Percentiles rank a stretch among this genome's conserved stretches.
Conservation (phyloP, 2,113 vertebrate genomes). For the Lampris incognitus region DNA sequence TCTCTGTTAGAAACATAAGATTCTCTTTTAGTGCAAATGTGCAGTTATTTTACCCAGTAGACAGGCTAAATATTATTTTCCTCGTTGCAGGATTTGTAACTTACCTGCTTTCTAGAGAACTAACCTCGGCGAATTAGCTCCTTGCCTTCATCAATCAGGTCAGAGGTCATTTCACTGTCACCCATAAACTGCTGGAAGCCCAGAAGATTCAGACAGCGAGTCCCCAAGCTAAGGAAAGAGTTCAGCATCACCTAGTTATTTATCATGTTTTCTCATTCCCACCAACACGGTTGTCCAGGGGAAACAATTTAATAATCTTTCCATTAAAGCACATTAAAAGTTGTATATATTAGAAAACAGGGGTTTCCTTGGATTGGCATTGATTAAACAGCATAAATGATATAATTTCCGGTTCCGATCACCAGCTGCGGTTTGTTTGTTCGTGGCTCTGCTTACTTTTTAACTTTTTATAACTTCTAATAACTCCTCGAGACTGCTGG, state of each 20-base stretch:
- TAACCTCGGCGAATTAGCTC: constrained; percentile 94
- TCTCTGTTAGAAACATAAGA: constrained; percentile 83
- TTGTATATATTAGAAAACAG: too few species aligned
- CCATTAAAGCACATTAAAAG: too few species aligned
- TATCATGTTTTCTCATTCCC: neutral
- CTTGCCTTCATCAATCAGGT: constrained; percentile 96
- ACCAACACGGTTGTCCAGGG: neutral
- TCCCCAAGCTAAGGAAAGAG: constrained; percentile 86
- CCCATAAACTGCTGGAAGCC: constrained; percentile 99
- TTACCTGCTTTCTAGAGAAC: neutral
- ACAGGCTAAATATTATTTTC: neutral
- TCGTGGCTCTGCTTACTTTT: too few species aligned
- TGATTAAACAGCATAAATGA: too few species aligned
- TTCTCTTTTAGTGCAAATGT: neutral
- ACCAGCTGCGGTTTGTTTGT: too few species aligned
- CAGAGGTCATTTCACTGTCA: constrained; percentile 96
- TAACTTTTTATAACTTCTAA: too few species aligned
- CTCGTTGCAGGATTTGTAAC: neutral
- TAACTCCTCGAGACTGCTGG: too few species aligned
- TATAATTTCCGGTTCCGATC: too few species aligned
- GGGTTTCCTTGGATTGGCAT: too few species aligned
- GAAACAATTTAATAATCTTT: neutral
- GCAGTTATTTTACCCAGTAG: neutral
- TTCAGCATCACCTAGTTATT: neutral
- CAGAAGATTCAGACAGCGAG: constrained; percentile 95